phyloP scores from a whole-genome alignment of 2,888 invertebrate genomes.

The Himalopsyche japonica region DNA sequence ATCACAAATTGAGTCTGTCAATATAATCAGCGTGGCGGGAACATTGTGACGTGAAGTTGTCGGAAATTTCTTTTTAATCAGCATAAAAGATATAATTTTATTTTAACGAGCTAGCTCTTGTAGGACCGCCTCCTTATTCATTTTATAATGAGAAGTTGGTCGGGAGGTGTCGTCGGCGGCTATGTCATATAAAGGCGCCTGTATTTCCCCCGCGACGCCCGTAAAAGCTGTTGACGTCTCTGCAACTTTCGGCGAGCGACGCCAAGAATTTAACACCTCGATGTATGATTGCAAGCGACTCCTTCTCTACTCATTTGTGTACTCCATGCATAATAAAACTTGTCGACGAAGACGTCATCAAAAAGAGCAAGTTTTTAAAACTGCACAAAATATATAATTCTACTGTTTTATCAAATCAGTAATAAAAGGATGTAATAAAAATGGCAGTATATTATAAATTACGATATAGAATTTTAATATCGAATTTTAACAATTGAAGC shows the following conservation, averaged over 20 bases:
- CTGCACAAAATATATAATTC: too few species aligned
- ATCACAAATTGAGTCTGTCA: too few species aligned
- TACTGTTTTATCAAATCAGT: too few species aligned
- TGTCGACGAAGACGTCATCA: too few species aligned
- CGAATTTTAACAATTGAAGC: too few species aligned
- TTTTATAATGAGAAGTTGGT: neutral
- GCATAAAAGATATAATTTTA: neutral
- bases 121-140: neutral
- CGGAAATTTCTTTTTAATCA: neutral
- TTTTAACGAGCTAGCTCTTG: neutral
- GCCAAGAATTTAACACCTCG: neutral
- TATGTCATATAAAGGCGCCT: constrained; percentile 1
- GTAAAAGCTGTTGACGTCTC: constrained; percentile 19
- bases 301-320: too few species aligned
- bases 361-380: too few species aligned
- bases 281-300: neutral
- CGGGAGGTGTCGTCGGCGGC: neutral
- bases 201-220: constrained; percentile 13
- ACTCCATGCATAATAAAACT: too few species aligned
- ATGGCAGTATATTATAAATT: too few species aligned
- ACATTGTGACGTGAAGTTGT: neutral
- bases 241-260: neutral
- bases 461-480: too few species aligned
- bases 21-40: too few species aligned
- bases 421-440: too few species aligned